phyloP scores from a whole-genome alignment of 1,140 invertebrate genomes.

The Oryctes rhinoceros region DNA sequence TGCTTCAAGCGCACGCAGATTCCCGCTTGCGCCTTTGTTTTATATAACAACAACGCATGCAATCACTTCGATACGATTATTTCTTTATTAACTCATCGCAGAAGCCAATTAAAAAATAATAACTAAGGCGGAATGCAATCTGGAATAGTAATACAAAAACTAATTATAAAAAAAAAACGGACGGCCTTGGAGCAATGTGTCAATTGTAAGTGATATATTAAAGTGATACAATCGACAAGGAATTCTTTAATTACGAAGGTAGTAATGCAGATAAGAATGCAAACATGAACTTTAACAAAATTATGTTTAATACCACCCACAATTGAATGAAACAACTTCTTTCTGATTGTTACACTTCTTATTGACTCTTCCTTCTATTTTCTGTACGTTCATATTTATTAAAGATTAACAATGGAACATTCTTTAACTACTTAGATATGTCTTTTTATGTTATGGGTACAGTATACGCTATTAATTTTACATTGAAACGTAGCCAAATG shows the following conservation, averaged over 20 bases:
- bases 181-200: not conserved
- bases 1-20: not conserved
- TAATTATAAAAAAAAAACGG: slow-evolving; percentile 16
- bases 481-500: no score
- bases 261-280: not conserved
- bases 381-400: not conserved
- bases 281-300: slow-evolving; percentile 23
- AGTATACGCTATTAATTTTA: no score
- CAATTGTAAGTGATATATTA: slow-evolving; percentile 21
- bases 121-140: slow-evolving; percentile 1
- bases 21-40: not conserved
- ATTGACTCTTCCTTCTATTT: not conserved
- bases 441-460: not conserved
- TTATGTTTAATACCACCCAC: not conserved
- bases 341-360: not conserved
- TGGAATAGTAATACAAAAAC: slow-evolving; percentile 20
- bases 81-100: not conserved
- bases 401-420: not conserved
- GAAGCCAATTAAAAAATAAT: slow-evolving; percentile 12
- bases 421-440: not conserved
- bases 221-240: slow-evolving; percentile 18
- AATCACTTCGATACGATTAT: not conserved
- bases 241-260: slow-evolving; percentile 25
- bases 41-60: not conserved
- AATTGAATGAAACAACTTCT: not conserved